These are phyloP conservation scores for Platyrinchus mystaceus DNA, from an alignment of 2,797 vertebrate genomes.

Conservation along the genomic window DNA sequence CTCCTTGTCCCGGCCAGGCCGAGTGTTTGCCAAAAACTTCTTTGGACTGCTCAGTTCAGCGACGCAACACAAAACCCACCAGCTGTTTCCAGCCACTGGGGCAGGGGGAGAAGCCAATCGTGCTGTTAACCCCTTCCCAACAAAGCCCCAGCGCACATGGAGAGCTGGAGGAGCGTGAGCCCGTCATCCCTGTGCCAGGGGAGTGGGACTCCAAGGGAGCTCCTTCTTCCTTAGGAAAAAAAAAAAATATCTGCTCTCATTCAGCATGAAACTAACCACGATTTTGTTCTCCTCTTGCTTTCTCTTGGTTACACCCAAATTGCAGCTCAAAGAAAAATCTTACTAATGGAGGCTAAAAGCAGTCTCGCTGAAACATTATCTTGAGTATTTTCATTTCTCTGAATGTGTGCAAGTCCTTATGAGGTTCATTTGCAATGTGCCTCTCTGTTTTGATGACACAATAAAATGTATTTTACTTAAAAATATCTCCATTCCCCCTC, in stretches of 20 bases:
- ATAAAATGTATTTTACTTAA: slow-evolving; percentile 63
- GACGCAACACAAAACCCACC: slow-evolving; percentile 68
- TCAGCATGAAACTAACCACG: not conserved
- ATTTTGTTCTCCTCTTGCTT: not conserved
- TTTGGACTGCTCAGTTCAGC: slow-evolving; percentile 50
- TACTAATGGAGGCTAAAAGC: slow-evolving; percentile 33
- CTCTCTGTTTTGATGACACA: slow-evolving; percentile 59
- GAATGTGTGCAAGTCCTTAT: not conserved
- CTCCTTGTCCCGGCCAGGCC: slow-evolving; percentile 63
- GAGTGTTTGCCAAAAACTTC: slow-evolving; percentile 70
- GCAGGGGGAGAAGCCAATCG: not conserved
- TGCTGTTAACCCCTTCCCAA: slow-evolving; percentile 61
- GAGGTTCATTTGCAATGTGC: slow-evolving; percentile 37
- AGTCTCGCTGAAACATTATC: slow-evolving; percentile 14
- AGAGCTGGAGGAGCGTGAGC: not conserved
- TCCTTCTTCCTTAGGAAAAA: not conserved
- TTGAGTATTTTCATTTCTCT: slow-evolving; percentile 23
- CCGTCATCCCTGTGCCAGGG: fast-evolving
- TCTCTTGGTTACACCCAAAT: slow-evolving; percentile 6
- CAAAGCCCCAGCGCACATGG: not conserved
- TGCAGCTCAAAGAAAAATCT: slow-evolving; percentile 11
- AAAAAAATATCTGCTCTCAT: not conserved
- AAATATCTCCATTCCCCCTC: not conserved
- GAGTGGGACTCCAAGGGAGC: fast-evolving
- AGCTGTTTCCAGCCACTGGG: slow-evolving; percentile 73